Percentiles rank a stretch among this genome's conserved stretches.
Conservation (phyloP, 2,888 invertebrate genomes). For the Amorpha juglandis region DNA sequence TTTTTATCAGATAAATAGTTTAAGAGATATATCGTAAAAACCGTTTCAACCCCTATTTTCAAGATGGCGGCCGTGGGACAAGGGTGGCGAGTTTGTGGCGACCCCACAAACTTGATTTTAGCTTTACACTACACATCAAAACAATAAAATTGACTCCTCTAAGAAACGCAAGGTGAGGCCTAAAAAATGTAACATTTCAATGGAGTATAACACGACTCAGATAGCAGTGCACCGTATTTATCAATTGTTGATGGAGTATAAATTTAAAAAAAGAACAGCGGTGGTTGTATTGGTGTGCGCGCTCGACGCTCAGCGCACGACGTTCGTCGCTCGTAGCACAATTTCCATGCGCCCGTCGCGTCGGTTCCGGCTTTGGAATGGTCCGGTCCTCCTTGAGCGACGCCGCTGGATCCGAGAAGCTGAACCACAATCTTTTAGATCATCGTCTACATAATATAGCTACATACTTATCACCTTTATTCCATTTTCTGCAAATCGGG, state of each 20-base stretch:
- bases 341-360: conserved; percentile 60
- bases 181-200: too few relatives aligned
- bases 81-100: too few relatives aligned
- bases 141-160: too few relatives aligned
- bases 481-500: conserved; percentile 3
- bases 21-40: too few relatives aligned
- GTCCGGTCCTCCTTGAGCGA: conserved; percentile 79
- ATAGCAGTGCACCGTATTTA: conserved; percentile 5
- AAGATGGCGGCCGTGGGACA: too few relatives aligned
- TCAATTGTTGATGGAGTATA: conserved; percentile 5
- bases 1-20: too few relatives aligned
- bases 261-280: conserved; percentile 46
- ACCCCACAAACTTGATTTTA: too few relatives aligned
- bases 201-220: neutral
- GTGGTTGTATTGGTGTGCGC: conserved; percentile 49
- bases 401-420: conserved; percentile 61
- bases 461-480: conserved; percentile 31
- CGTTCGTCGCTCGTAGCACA: conserved; percentile 39
- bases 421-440: conserved; percentile 71
- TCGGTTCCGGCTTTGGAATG: conserved; percentile 79
- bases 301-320: conserved; percentile 30
- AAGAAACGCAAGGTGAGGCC: too few relatives aligned
- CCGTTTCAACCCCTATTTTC: too few relatives aligned
- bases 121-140: too few relatives aligned
- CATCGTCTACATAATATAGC: conserved; percentile 48